A percentile compares a stretch with the other conserved stretches of the same genome.
Evolutionary conservation across 2,113 vertebrate species (phyloP).

Genomic region (Shinisaurus crocodilurus): DNA sequence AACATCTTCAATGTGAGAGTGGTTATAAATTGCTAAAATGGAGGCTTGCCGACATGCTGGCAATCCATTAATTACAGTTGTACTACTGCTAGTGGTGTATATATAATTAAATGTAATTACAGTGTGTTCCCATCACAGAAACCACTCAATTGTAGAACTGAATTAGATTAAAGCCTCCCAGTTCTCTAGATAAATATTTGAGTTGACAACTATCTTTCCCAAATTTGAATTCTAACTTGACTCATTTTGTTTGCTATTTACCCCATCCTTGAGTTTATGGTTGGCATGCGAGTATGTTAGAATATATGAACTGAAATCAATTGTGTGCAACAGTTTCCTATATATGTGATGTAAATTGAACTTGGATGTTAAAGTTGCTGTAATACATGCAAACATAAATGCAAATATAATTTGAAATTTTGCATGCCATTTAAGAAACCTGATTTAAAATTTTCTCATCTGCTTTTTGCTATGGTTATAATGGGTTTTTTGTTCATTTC

Average conservation of each 20-base stretch:
- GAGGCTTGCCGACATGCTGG: constrained; percentile 22
- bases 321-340: neutral
- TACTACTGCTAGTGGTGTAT: constrained; percentile 8
- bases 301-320: neutral
- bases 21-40: constrained; percentile 28
- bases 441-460: neutral
- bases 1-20: neutral
- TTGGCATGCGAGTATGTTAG: neutral
- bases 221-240: constrained; percentile 6
- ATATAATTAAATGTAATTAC: constrained; percentile 43
- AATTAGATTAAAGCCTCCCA: constrained; percentile 25
- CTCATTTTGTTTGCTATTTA: neutral
- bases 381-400: neutral
- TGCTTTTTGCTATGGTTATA: neutral
- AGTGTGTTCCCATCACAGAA: constrained; percentile 29
- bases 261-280: neutral
- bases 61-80: constrained; percentile 39
- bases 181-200: constrained; percentile 26
- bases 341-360: neutral
- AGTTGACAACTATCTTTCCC: neutral
- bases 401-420: neutral
- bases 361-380: neutral
- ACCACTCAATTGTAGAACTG: constrained; percentile 19
- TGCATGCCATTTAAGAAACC: neutral
- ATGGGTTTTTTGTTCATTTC: neutral